Evolutionary conservation across 2,888 invertebrate species (phyloP), one percentile per base, ranked within the genome.

Genomic region (Pollenia labialis): DNA sequence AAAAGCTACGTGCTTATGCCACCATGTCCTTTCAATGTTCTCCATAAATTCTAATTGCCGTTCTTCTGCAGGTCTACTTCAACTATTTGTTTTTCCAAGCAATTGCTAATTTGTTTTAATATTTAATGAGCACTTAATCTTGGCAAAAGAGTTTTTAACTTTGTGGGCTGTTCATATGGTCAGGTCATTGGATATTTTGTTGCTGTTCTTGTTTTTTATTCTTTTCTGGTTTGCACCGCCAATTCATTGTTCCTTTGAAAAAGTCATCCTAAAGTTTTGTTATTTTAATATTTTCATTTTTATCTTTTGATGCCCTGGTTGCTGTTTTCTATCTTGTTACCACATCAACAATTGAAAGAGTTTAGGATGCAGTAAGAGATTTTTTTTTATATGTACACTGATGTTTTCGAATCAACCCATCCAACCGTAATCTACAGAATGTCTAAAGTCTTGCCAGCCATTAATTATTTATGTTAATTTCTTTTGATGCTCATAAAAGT

Each of bases 381-480:
- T 77, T 69, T 75, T 69, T 68, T 58, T 76, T 72, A 60, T 58
- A 74, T 75, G 32, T 32, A 68, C 81, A 82, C 68, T 75, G 68
- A 40, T 68, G 68, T n/a, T 48, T 69, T 56, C 66, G 12, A 74
- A 56, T 46, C 52, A 60, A 54, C 2, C 69, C 71, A 76, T 66
- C 64, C 75, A 71, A 85, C 50, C 71, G 75, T 85, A 58, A 81
- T 77, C 58, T 66, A 50, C 48, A 58, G 68, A 79, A 60, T 82
- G 56, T 74, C 79, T 75, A 58, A 82, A 83, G 86, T 75, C 75
- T 75, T 79, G 16, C 74, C 82, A 75, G 71, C 64, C 79, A 82
- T 86, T 83, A 80, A 80, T 86, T 83, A 83, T 86, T 80, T 75
- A 86, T 86, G 83, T 75, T 82, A 76, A 86, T 86, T 83, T 86